Conservation (phyloP, 1,140 invertebrate genomes). For the Aphelinus certus region DNA sequence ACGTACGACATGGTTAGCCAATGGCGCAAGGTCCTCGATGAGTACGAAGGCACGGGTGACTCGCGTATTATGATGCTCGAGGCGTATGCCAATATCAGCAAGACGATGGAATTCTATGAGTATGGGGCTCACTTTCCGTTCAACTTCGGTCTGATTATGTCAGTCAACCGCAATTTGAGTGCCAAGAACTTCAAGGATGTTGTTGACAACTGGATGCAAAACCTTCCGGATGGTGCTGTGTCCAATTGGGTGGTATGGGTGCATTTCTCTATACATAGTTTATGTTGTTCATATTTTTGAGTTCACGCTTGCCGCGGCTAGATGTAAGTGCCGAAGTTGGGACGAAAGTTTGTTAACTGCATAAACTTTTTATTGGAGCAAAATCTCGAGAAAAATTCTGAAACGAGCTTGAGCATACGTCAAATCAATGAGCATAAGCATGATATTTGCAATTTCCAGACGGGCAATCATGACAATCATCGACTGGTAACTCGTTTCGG, state of each 20-base stretch:
- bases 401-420: too few species aligned
- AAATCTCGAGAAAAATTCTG: too few species aligned
- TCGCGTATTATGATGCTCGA: slow-evolving; percentile 76
- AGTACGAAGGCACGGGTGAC: slow-evolving; percentile 50
- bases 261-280: too few species aligned
- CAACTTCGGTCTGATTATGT: slow-evolving; percentile 67
- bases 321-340: too few species aligned
- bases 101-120: slow-evolving; percentile 71
- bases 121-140: slow-evolving; percentile 72
- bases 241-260: slow-evolving; percentile 65
- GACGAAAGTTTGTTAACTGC: too few species aligned
- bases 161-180: slow-evolving; percentile 53
- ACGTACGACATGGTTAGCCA: slow-evolving; percentile 70
- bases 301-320: too few species aligned
- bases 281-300: too few species aligned
- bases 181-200: slow-evolving; percentile 62
- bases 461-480: slow-evolving; percentile 73
- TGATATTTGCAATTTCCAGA: slow-evolving; percentile 55
- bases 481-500: slow-evolving; percentile 73
- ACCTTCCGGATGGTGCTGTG: slow-evolving; percentile 57
- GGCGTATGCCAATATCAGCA: slow-evolving; percentile 70
- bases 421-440: too few species aligned
- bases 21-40: slow-evolving; percentile 72
- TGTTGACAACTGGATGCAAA: slow-evolving; percentile 64
- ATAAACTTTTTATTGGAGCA: too few species aligned